Percentiles rank a stretch among this genome's conserved stretches.
These are phyloP conservation scores for Otus sunia DNA, from an alignment of 2,113 vertebrate species.

Conservation along the genomic window DNA sequence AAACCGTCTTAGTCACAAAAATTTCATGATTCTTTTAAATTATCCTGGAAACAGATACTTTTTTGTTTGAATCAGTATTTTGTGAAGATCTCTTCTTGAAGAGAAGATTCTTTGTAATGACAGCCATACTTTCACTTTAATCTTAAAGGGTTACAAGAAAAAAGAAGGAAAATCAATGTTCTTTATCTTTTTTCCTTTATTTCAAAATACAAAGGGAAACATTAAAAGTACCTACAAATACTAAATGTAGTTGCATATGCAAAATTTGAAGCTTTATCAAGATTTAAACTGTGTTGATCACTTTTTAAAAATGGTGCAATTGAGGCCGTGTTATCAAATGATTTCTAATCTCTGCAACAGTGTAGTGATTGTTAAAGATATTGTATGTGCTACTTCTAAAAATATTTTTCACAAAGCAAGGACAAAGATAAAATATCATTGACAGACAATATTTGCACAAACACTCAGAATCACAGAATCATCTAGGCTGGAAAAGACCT, in stretches of 20 bases:
- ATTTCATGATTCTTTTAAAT: not conserved
- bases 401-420: not conserved
- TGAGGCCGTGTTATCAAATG: not conserved
- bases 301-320: not conserved
- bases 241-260: not conserved
- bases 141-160: not conserved
- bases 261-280: not conserved
- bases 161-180: not conserved
- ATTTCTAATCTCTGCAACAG: not conserved
- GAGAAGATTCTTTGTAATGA: not conserved
- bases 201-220: not conserved
- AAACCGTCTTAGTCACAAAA: not conserved
- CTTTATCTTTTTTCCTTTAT: not conserved
- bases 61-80: not conserved
- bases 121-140: not conserved
- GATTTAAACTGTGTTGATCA: not conserved
- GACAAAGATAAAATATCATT: not conserved
- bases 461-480: too few species aligned
- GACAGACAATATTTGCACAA: not conserved
- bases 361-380: not conserved
- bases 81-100: not conserved
- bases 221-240: not conserved
- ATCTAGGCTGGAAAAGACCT: too few species aligned
- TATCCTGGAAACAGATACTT: not conserved
- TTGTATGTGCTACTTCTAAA: not conserved